Evolutionary conservation across 2,888 invertebrate genomes (phyloP).

Genomic region (Oscheius onirici): DNA sequence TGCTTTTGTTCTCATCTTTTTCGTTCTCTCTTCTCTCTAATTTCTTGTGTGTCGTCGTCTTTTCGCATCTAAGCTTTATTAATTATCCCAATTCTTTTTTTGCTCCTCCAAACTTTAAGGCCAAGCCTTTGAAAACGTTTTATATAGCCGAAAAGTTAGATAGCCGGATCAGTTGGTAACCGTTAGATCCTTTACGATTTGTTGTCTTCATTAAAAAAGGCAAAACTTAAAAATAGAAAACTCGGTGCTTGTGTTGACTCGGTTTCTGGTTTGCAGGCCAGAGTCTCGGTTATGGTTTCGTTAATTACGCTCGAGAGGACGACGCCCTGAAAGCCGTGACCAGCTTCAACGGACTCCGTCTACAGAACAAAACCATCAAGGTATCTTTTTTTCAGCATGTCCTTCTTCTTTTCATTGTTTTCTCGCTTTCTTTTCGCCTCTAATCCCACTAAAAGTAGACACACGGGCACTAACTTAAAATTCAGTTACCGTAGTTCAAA

Average conservation of each 20-base stretch:
- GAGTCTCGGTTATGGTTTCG: conserved; percentile 98
- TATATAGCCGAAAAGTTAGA: no score
- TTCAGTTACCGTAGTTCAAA: no score
- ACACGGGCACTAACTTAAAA: background rate
- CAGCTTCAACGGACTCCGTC: conserved; percentile 93
- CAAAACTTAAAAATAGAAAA: background rate
- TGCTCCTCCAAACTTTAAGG: no score
- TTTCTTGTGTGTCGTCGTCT: conserved; percentile 26
- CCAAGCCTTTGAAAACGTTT: no score
- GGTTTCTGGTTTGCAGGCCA: conserved; percentile 79
- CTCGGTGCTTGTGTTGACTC: conserved; percentile 19
- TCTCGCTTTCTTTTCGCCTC: conserved; percentile 4
- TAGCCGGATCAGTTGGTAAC: background rate
- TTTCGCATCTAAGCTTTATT: background rate
- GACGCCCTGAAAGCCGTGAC: conserved; percentile 98
- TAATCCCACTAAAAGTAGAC: background rate
- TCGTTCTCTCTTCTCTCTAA: background rate
- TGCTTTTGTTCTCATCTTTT: conserved; percentile 8
- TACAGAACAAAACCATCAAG: conserved; percentile 99
- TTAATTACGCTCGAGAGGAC: conserved; percentile 96
- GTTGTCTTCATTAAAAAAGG: no score
- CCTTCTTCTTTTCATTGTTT: background rate
- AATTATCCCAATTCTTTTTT: no score
- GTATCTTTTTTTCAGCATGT: conserved; percentile 74
- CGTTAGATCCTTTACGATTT: no score